Base-by-base conservation (phyloP, 2,888 invertebrate genomes). In the Epistrophe grossulariae region DNA sequence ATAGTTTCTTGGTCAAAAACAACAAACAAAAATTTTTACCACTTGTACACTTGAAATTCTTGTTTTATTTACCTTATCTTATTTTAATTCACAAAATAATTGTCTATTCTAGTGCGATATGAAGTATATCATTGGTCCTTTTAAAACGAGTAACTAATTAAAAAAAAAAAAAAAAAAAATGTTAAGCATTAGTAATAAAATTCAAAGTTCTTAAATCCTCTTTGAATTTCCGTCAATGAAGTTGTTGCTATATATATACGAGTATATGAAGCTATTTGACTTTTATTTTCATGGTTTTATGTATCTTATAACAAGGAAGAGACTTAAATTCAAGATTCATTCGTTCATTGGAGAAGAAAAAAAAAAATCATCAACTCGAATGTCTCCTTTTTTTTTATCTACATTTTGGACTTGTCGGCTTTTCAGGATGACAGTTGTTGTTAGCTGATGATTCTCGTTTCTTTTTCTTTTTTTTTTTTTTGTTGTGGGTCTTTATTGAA, bases 361-460 rank as follows among this genome's bases (percentile, higher is more conserved):
- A 48, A 40, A 70, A 57, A 35, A 79, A 57, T 35, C 24, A 74
- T 73, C 24, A 79, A 73, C 55, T 70, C 35, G 13, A 71, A 57
- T 50, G 31, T 48, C 19, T 62, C 48, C 5, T 13, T 35, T 57
- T 24, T 45, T 48, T 55, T 55, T 35, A 31, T 31, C 11, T 17
- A 7, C 35, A 62, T 55, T 28, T 55, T 71, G 76, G 55, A 38
- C 70, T 70, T 55, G 71, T 57, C 68, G 73, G 45, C 66, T 48
- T 60, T 79, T 74, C 28, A 31, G 19, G 40, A 52, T 80, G 76
- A 66, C 45, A 79, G 50, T 83, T 76, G 10, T 64, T 45, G 50
- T 50, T 19, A 19, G 50, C 31, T 1, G 40, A n/a, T 59, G 2
- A 11, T 40, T 38, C 19, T 43, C n/a, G n/a, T 59, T 13, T 68